Conservation (phyloP, 2,888 invertebrate genomes). For the Agonopterix subpropinquella region DNA sequence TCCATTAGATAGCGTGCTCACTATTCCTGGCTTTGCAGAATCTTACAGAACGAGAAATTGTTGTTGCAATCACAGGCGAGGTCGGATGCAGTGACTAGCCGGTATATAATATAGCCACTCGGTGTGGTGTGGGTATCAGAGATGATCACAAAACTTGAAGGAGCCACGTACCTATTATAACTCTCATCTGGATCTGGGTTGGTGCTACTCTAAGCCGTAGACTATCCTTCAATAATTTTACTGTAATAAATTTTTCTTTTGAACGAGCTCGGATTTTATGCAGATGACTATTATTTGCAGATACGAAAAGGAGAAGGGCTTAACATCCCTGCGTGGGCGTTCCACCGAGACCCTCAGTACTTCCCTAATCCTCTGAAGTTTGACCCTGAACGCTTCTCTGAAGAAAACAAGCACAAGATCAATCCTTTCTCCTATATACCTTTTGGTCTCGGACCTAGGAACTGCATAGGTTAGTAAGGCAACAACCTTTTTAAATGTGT, state of each 20-base stretch:
- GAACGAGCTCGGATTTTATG: neutral
- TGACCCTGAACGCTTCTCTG: conserved; percentile 73
- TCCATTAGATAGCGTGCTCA: too few relatives aligned
- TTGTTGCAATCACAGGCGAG: too few relatives aligned
- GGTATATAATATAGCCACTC: too few relatives aligned
- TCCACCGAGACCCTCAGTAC: conserved; percentile 65
- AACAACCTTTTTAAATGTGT: neutral
- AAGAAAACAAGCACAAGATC: conserved; percentile 65
- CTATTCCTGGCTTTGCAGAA: too few relatives aligned
- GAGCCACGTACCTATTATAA: neutral
- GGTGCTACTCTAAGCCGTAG: neutral
- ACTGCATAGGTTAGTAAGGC: conserved; percentile 64
- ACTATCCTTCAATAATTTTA: too few relatives aligned
- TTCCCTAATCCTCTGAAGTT: conserved; percentile 71
- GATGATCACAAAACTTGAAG: neutral
- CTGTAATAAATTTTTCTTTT: neutral
- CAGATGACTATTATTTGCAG: conserved; percentile 6
- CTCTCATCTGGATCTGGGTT: too few relatives aligned
- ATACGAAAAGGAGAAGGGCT: conserved; percentile 34
- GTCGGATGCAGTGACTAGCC: too few relatives aligned
- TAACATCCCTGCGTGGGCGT: conserved; percentile 43
- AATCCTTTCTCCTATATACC: conserved; percentile 50
- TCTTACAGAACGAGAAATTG: too few relatives aligned
- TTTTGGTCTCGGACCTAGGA: conserved; percentile 74
- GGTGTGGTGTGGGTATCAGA: neutral